A percentile compares a stretch with the other conserved stretches of the same genome.
Conservation (phyloP, 2,797 vertebrate species). For the Crocidura indochinensis region DNA sequence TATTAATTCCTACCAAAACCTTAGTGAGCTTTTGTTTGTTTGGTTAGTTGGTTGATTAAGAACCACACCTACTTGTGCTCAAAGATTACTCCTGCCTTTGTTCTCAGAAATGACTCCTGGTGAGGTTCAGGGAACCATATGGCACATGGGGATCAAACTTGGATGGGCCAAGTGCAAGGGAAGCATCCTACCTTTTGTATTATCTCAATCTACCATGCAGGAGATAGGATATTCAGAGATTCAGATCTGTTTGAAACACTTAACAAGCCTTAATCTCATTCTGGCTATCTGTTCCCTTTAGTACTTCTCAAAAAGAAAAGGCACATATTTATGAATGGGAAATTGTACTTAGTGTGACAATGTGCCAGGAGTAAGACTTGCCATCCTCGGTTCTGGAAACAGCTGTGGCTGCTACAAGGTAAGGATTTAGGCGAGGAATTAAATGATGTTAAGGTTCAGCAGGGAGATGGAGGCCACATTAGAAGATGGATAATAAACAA, state of each 20-base stretch:
- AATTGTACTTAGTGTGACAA: neutral
- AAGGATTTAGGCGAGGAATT: neutral
- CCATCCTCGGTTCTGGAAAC: neutral
- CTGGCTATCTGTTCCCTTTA: neutral
- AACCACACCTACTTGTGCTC: too few species aligned
- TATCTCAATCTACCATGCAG: neutral
- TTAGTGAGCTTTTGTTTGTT: neutral
- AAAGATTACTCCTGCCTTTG: neutral
- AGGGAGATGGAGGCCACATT: neutral
- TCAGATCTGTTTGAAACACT: neutral
- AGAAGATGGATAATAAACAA: neutral
- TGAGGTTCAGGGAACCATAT: too few species aligned
- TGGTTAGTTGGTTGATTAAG: too few species aligned
- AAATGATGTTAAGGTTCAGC: neutral
- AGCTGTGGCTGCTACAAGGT: too few species aligned
- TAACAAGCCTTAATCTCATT: neutral
- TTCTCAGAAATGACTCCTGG: too few species aligned
- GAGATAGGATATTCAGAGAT: neutral
- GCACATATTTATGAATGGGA: rapidly evolving
- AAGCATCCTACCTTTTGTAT: too few species aligned
- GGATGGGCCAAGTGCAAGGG: too few species aligned
- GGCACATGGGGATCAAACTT: too few species aligned
- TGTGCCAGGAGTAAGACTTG: neutral
- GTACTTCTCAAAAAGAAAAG: neutral
- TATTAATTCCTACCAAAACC: conserved; percentile 9